These are phyloP conservation scores for Melozone crissalis DNA, from an alignment of 2,113 vertebrate species.

Conservation along the genomic window DNA sequence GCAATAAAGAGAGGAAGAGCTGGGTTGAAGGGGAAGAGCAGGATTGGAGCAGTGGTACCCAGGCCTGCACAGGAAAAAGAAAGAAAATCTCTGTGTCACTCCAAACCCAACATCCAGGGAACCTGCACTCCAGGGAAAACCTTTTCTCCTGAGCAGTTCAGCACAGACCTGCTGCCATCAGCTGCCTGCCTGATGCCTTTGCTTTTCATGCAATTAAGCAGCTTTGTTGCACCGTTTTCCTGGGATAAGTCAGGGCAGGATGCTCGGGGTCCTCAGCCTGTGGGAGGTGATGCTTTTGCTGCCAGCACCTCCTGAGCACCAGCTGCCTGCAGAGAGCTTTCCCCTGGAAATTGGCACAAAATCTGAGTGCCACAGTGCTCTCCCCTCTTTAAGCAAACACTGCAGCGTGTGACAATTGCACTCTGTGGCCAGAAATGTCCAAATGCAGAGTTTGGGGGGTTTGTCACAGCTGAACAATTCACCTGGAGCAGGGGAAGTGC, in stretches of 20 bases:
- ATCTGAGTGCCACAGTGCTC: background rate
- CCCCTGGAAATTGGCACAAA: background rate
- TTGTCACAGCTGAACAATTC: background rate
- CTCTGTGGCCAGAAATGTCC: background rate
- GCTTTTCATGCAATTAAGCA: background rate
- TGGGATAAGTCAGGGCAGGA: background rate
- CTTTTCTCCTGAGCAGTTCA: background rate
- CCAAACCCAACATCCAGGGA: background rate
- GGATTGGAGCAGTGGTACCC: accelerated
- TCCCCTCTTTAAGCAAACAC: background rate
- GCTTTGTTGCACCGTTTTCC: background rate
- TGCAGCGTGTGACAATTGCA: accelerated
- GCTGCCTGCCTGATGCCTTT: background rate
- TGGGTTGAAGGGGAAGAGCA: background rate
- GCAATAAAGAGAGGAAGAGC: background rate
- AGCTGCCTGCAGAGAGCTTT: background rate
- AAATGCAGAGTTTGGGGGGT: background rate
- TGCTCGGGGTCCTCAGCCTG: accelerated
- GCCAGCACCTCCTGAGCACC: background rate
- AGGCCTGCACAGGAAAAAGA: accelerated
- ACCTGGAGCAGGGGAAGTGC: accelerated
- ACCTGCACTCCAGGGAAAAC: accelerated
- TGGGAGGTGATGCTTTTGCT: background rate
- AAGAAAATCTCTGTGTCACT: accelerated
- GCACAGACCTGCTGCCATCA: background rate